Conservation (phyloP, 1,140 invertebrate genomes). For the Heliconius hermathena region DNA sequence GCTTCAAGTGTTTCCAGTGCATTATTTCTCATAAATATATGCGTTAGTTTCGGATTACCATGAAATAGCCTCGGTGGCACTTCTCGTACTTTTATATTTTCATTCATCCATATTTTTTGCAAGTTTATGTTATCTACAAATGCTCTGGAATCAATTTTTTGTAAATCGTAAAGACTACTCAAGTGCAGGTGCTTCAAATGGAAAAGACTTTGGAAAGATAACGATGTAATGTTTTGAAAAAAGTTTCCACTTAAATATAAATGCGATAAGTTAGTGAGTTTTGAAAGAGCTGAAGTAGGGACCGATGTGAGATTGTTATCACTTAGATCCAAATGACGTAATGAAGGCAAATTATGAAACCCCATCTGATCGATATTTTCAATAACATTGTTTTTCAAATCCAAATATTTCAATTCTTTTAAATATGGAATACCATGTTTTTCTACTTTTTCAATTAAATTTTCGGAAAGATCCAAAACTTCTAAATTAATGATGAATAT, state of each 20-base stretch:
- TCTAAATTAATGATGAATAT: slow-evolving; percentile 85
- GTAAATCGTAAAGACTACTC: slow-evolving; percentile 85
- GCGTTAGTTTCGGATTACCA: slow-evolving; percentile 87
- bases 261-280: slow-evolving; percentile 87
- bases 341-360: slow-evolving; percentile 85
- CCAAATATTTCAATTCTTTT: slow-evolving; percentile 84
- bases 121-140: slow-evolving; percentile 93
- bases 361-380: slow-evolving; percentile 85
- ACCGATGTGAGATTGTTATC: slow-evolving; percentile 91
- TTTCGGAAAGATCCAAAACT: slow-evolving; percentile 86
- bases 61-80: slow-evolving; percentile 89
- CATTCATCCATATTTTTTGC: slow-evolving; percentile 88
- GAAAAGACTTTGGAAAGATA: slow-evolving; percentile 91
- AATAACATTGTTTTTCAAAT: slow-evolving; percentile 88
- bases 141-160: slow-evolving; percentile 87
- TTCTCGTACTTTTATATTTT: slow-evolving; percentile 86
- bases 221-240: slow-evolving; percentile 85
- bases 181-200: slow-evolving; percentile 88
- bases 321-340: slow-evolving; percentile 89
- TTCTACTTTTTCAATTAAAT: slow-evolving; percentile 86
- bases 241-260: slow-evolving; percentile 90
- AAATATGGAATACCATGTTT: slow-evolving; percentile 86
- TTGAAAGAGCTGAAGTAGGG: slow-evolving; percentile 88
- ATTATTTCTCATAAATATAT: slow-evolving; percentile 88
- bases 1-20: slow-evolving; percentile 87